Base-by-base conservation (phyloP, 2,113 vertebrate genomes). In the Romanogobio albipinnatus region DNA sequence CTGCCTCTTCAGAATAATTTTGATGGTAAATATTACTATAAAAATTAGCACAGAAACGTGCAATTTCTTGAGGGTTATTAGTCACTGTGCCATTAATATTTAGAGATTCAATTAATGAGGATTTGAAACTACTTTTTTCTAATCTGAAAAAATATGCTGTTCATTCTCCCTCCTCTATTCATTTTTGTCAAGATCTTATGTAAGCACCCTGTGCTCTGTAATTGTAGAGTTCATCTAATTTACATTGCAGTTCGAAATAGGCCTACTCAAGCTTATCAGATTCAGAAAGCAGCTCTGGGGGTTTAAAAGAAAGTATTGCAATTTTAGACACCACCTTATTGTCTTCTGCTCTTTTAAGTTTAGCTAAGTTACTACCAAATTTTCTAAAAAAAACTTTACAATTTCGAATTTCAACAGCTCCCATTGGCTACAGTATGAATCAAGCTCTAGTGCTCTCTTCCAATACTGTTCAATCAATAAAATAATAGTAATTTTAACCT, bases 171-270 rank as follows among this genome's bases (percentile, higher is more conserved):
- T 45, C 19, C 22, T 73, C 70, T 22, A 45, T 45, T 39, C 22
- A 73, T 24, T 73, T 73, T 47, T 73, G 39, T 73, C 22, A 47
- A 11, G 70, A 73, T 43, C 70, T 47, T 22, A 73, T 73, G 10
- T 47, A 73, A 13, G 39, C 70, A 5, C 68, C 36, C 39, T 64
- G 61, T 29, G 24, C 24, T 11, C 24, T 64, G 14, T 29, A 71
- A 24, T 39, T 71, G 19, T 71, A 22, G 17, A 71, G n/a, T 1
- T 45, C 7, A 45, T 71, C 39, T 71, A 71, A 45, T 45, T 24
- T 45, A 22, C 8, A 45, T 13, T n/a, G 68, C 39, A 71, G 68
- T 19, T 43, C 9, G n/a, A n/a, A n/a, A n/a, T n/a, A n/a, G 10
- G 68, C 66, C 43, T 43, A 71, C 36, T 22, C 36, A 22, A 71